Conservation (phyloP, 1,140 invertebrate species). For the Drosophila cardini region DNA sequence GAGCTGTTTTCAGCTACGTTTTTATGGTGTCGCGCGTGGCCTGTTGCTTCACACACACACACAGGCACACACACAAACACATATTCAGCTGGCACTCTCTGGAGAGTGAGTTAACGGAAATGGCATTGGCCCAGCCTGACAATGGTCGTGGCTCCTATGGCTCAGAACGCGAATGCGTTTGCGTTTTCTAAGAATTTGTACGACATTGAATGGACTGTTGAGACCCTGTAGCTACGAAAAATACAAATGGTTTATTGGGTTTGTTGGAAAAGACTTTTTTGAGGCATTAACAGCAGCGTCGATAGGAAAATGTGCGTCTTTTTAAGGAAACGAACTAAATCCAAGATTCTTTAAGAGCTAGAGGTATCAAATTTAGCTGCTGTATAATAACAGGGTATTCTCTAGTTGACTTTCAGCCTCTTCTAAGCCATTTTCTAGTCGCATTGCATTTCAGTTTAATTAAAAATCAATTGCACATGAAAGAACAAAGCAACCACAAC, state of each 20-base stretch:
- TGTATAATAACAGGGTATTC: too few relatives aligned
- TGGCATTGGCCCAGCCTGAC: slow-evolving; percentile 69
- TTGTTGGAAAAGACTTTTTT: too few relatives aligned
- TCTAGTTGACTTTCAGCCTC: too few relatives aligned
- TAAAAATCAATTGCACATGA: slow-evolving; percentile 74
- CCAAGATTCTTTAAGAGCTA: too few relatives aligned
- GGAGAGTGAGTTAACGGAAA: slow-evolving; percentile 49
- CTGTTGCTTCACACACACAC: slow-evolving; percentile 67
- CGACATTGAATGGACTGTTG: slow-evolving; percentile 69
- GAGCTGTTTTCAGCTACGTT: slow-evolving; percentile 59
- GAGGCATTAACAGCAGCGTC: too few relatives aligned
- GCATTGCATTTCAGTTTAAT: slow-evolving; percentile 79
- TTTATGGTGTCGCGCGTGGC: slow-evolving; percentile 75
- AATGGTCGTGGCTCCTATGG: slow-evolving; percentile 61
- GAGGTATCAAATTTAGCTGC: too few relatives aligned
- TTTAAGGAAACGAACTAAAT: too few relatives aligned
- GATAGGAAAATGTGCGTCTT: too few relatives aligned
- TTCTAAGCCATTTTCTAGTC: slow-evolving; percentile 4
- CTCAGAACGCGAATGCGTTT: slow-evolving; percentile 28
- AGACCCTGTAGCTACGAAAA: too few relatives aligned
- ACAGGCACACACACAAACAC: slow-evolving; percentile 24
- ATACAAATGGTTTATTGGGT: too few relatives aligned
- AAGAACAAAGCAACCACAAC: too few relatives aligned
- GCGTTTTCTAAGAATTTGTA: slow-evolving; percentile 69
- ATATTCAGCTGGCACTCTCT: slow-evolving; percentile 24